Evolutionary conservation across 2,797 vertebrate species (phyloP).

Genomic region (Stomatorhinus walkeri): DNA sequence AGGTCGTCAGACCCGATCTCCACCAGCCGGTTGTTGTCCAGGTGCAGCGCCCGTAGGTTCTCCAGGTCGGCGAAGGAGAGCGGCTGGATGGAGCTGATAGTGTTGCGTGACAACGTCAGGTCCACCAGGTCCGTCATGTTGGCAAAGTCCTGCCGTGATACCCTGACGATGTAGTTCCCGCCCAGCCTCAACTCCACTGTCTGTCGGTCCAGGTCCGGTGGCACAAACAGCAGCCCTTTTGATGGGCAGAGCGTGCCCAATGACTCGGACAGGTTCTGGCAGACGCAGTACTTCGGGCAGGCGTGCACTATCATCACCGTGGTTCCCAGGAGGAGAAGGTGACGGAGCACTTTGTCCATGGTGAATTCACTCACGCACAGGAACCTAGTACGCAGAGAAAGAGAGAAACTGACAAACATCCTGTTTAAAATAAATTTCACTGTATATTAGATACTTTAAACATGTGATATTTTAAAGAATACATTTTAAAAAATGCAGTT

Average conservation of each 20-base stretch:
- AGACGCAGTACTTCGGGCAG: slow-evolving; percentile 88
- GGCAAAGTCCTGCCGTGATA: slow-evolving; percentile 82
- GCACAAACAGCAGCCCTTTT: slow-evolving; percentile 91
- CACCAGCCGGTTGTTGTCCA: slow-evolving; percentile 83
- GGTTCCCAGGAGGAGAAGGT: slow-evolving; percentile 83
- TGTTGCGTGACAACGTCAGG: slow-evolving; percentile 86
- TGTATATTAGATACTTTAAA: neutral
- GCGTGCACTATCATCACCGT: slow-evolving; percentile 66
- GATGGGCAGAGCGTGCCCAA: slow-evolving; percentile 85
- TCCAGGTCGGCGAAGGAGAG: slow-evolving; percentile 86
- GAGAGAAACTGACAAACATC: neutral
- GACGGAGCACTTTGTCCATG: slow-evolving; percentile 83
- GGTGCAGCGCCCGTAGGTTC: slow-evolving; percentile 84
- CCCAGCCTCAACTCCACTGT: slow-evolving; percentile 89
- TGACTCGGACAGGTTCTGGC: slow-evolving; percentile 90
- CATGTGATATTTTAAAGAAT: neutral
- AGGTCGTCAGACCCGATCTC: slow-evolving; percentile 78
- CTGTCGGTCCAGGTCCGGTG: slow-evolving; percentile 75
- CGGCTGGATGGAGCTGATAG: slow-evolving; percentile 85
- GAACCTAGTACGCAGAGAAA: slow-evolving; percentile 53
- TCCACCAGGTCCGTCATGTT: slow-evolving; percentile 94
- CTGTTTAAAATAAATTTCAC: neutral
- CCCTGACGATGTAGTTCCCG: slow-evolving; percentile 85
- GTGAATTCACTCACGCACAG: slow-evolving; percentile 60
- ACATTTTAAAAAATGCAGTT: neutral